Evolutionary conservation across 2,888 invertebrate species (phyloP), one percentile per base, ranked within the genome.

Genomic region (Sarcophaga caerulescens): DNA sequence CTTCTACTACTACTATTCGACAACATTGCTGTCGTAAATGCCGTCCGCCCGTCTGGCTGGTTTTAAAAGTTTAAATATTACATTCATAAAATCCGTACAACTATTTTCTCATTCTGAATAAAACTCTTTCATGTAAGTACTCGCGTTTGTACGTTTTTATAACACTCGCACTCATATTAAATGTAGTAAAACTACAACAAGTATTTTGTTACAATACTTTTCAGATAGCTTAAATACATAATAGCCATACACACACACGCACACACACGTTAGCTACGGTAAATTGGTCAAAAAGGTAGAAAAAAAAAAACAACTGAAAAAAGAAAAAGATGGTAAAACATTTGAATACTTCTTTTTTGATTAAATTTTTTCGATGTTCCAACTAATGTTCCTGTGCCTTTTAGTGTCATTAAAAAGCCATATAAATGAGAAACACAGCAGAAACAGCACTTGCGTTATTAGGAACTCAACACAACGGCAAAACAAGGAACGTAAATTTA

Each of bases 1-100:
- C 74, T 45, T 5, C 21, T 19, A 21, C 10, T 52, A 52, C 47
- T n/a, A 14, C 11, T 19, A 12, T 68, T 70, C 35, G 8, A 35
- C 35, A 2, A 35, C 8, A 35, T 35, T 77, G 4, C 14, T 77
- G 25, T 65, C 44, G 57, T 65, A 75, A 23, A 59, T 47, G 74
- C 60, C 74, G 84, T 84, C 77, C 62, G 83, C 77, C 80, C 75
- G 84, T 63, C 87, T 78, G 71, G 69, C 60, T 65, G 12, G n/a
- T n/a, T 60, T 76, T 45, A 21, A 23, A 74, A 70, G 23, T 59
- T 47, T 14, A 69, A 73, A 45, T 73, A 66, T 19, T 66, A 59
- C 25, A 79, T 79, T 74, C 68, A 73, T 74, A 74, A 17, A 63
- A 66, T 25, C 17, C 52, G 17, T 14, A 52, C 52, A 52, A 52